Evolutionary conservation across 2,113 vertebrate species (phyloP).

Genomic region (Phocoena sinus): DNA sequence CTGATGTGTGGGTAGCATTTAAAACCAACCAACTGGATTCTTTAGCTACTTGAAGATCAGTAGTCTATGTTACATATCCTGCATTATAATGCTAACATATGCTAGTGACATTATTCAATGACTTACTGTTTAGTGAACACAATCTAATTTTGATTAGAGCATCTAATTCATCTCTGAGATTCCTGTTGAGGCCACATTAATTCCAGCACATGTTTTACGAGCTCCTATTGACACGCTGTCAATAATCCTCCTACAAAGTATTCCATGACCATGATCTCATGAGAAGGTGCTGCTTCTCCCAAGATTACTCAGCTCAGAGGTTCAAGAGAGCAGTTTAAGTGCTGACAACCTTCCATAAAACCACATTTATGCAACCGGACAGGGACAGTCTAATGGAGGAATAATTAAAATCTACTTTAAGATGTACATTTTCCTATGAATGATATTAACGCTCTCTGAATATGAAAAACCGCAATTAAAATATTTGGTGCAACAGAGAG

Average conservation of each 20-base stretch:
- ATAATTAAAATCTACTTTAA: background rate
- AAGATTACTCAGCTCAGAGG: background rate
- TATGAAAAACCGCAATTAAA: background rate
- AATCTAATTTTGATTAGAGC: constrained; percentile 19
- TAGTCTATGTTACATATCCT: background rate
- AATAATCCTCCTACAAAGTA: background rate
- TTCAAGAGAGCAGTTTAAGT: background rate
- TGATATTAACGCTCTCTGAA: background rate
- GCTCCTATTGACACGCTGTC: background rate
- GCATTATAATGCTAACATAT: background rate
- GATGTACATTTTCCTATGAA: background rate
- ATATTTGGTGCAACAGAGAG: background rate
- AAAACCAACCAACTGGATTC: background rate
- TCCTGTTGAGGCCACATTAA: background rate
- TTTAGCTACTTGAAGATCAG: background rate
- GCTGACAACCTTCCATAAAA: background rate
- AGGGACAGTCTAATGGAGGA: background rate
- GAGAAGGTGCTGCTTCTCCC: background rate
- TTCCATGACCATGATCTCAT: background rate
- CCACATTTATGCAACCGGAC: background rate
- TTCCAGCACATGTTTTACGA: background rate
- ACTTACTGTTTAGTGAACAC: background rate
- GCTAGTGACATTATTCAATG: background rate
- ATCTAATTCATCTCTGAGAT: background rate
- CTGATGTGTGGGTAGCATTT: background rate